Base-by-base conservation (phyloP, 1,140 invertebrate genomes). In the Drosophila prosaltans region DNA sequence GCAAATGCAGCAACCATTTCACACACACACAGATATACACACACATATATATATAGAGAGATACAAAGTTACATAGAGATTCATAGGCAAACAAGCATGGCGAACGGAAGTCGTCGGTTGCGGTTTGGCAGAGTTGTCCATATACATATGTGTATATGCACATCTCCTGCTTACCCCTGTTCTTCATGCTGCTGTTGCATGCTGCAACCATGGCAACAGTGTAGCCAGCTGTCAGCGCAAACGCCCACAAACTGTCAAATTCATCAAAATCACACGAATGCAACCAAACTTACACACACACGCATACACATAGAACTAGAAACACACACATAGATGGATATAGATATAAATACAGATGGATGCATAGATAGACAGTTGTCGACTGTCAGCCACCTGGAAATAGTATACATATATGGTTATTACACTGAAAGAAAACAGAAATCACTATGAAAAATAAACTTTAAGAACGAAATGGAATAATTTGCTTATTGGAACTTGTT, bases 181-280 rank as follows among this genome's bases (percentile, higher is more conserved):
- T 10, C 30, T 40, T 11, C 21, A 51, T 51, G 16, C 16, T 26
- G 45, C 24, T 51, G 45, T 51, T 51, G 45, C 45, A 51, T 51
- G 45, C 45, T 51, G 45, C 45, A 51, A 51, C 45, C 84, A 86
- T 89, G 84, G 76, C 80, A 72, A 78, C 80, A 72, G 77, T 73
- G 72, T 69, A 75, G 73, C 74, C 75, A 86, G 86, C 81, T 90
- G 88, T 90, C 88, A 90, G 80, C 82, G 86, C 78, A 83, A 90
- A 90, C 88, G 88, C 88, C 88, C 88, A 90, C 86, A 90, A 76
- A 90, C 88, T 90, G 88, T 90, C 88, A 90, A 90, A 90, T 90
- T 90, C 82, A 90, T 90, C 88, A 90, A 90, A 90, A 90, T 90
- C 88, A 80, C 88, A 90, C 88, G 80, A 90, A 76, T 86, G 73